These are phyloP conservation scores for Lamprotornis superbus DNA, from an alignment of 2,113 vertebrate species.

Conservation along the genomic window DNA sequence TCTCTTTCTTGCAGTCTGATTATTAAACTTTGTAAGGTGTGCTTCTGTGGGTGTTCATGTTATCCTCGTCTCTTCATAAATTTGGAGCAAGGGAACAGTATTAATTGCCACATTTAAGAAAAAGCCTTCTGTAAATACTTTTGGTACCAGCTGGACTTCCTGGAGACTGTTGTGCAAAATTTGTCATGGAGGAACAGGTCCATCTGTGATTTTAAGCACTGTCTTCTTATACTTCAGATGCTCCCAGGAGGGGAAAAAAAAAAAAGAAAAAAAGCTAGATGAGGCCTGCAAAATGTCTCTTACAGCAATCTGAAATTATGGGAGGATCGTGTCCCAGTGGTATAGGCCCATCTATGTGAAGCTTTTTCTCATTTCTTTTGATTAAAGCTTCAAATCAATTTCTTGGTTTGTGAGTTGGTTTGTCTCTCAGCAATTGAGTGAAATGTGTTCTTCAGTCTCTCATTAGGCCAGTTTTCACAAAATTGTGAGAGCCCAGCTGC, in stretches of 20 bases:
- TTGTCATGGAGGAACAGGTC: not conserved
- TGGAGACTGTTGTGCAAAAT: not conserved
- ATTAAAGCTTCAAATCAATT: slow-evolving; percentile 57
- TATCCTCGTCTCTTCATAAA: not conserved
- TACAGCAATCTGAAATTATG: not conserved
- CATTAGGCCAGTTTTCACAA: not conserved
- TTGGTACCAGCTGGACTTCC: not conserved
- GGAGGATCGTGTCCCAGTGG: not conserved
- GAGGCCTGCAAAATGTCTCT: not conserved
- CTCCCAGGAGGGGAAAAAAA: not conserved
- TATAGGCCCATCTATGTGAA: not conserved
- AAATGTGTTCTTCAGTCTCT: slow-evolving; percentile 20
- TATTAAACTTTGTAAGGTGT: not conserved
- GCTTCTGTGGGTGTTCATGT: not conserved
- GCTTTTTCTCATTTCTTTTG: slow-evolving; percentile 52
- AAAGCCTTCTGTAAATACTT: not conserved
- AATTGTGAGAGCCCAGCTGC: not conserved
- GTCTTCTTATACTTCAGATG: not conserved
- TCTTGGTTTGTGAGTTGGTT: slow-evolving; percentile 19
- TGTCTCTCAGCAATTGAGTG: slow-evolving; percentile 21
- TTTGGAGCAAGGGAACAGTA: not conserved
- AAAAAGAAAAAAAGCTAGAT: not conserved
- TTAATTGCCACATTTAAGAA: not conserved
- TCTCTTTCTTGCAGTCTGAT: not conserved
- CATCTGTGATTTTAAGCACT: not conserved